Percentiles rank a stretch among this genome's conserved stretches.
Evolutionary conservation across 1,140 invertebrate genomes (phyloP).

Genomic region (Anastrepha ludens): DNA sequence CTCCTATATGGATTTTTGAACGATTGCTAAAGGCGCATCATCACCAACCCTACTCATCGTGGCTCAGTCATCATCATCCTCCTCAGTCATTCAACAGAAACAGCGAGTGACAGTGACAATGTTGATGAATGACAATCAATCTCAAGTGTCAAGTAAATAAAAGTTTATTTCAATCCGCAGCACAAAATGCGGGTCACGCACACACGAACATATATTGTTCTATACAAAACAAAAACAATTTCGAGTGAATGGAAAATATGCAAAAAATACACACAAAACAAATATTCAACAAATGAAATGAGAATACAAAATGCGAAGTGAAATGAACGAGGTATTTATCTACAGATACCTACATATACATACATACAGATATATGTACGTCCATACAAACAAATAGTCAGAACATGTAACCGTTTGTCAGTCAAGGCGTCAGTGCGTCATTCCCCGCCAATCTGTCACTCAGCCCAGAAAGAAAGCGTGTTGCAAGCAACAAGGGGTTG

Average conservation of each 20-base stretch:
- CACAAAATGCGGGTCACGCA: conserved; percentile 54
- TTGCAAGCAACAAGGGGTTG: not conserved
- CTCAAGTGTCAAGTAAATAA: conserved; percentile 73
- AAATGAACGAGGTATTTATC: conserved; percentile 33
- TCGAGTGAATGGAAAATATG: conserved; percentile 55
- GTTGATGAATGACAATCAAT: conserved; percentile 74
- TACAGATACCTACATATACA: not conserved
- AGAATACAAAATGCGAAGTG: conserved; percentile 34
- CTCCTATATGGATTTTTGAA: conserved; percentile 16
- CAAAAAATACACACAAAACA: conserved; percentile 46
- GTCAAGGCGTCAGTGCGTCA: not conserved
- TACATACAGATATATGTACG: not conserved
- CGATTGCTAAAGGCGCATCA: conserved; percentile 4
- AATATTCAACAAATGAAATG: conserved; percentile 41
- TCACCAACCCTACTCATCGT: conserved; percentile 15
- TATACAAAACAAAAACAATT: conserved; percentile 64
- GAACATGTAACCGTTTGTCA: conserved; percentile 27
- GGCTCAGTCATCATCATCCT: conserved; percentile 55
- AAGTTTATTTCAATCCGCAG: conserved; percentile 68
- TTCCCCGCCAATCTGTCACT: conserved; percentile 36
- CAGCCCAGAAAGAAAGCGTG: conserved; percentile 18
- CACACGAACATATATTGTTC: not conserved
- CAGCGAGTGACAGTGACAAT: conserved; percentile 53
- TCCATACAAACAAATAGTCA: conserved; percentile 33
- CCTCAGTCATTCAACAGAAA: conserved; percentile 38